Conservation (phyloP, 1,140 invertebrate genomes). For the Arion vulgaris region DNA sequence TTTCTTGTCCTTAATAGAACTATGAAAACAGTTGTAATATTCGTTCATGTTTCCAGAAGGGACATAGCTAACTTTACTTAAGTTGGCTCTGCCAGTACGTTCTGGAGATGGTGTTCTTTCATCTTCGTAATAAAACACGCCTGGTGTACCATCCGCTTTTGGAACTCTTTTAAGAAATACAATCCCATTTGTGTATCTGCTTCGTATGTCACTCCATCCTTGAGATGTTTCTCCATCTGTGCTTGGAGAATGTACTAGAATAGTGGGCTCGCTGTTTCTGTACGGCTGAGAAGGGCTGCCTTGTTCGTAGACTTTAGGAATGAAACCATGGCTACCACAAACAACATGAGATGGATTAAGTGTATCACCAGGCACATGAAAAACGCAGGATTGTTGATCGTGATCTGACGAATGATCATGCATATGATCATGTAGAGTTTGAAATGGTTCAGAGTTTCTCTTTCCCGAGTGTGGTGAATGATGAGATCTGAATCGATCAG, state of each 20-base stretch:
- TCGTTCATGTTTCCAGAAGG: conserved; percentile 33
- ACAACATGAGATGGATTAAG: background rate
- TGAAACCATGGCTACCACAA: conserved; percentile 14
- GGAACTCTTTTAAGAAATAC: conserved; percentile 28
- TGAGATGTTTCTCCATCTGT: background rate
- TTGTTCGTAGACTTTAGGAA: background rate
- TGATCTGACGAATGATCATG: no score
- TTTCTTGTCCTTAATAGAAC: background rate
- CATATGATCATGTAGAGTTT: background rate
- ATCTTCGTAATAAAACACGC: conserved; percentile 28
- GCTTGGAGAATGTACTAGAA: conserved; percentile 21
- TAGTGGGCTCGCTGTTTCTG: conserved; percentile 25
- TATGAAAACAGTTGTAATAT: conserved; percentile 31
- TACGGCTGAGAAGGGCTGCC: background rate
- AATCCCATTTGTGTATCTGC: background rate
- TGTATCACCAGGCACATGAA: background rate
- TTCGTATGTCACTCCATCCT: conserved; percentile 1
- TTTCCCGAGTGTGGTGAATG: background rate
- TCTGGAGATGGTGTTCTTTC: background rate
- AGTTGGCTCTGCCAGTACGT: background rate
- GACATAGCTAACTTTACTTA: conserved; percentile 33
- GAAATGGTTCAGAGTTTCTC: conserved; percentile 17
- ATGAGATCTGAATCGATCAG: background rate
- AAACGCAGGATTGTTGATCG: background rate
- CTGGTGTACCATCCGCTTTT: conserved; percentile 7